A percentile compares a stretch with the other conserved stretches of the same genome.
These are phyloP conservation scores for Mastomys coucha DNA, from an alignment of 2,113 vertebrate species.

Conservation along the genomic window DNA sequence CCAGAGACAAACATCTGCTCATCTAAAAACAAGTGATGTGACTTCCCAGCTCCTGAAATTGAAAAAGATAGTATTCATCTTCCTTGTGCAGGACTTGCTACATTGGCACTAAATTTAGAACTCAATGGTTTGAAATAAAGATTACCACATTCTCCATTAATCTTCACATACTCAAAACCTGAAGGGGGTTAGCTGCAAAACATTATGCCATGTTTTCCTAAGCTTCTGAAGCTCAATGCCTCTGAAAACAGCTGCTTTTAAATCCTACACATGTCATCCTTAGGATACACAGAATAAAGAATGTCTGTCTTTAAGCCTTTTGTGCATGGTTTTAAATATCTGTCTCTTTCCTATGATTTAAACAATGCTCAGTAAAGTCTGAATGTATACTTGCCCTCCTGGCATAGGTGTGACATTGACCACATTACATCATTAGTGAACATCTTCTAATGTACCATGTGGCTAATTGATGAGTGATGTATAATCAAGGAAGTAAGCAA, in stretches of 20 bases:
- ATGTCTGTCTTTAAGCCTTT: neutral
- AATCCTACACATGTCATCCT: neutral
- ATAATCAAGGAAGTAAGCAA: neutral
- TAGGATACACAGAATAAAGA: constrained; percentile 31
- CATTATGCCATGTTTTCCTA: constrained; percentile 24
- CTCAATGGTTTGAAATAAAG: constrained; percentile 62
- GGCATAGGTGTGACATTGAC: neutral
- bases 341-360: neutral
- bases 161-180: constrained; percentile 7
- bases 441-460: neutral
- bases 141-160: constrained; percentile 14
- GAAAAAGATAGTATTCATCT: constrained; percentile 41
- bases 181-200: constrained; percentile 44
- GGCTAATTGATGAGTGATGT: neutral
- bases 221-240: neutral
- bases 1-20: constrained; percentile 69
- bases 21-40: constrained; percentile 53
- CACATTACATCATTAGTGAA: neutral
- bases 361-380: neutral
- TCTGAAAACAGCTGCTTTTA: constrained; percentile 1
- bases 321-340: neutral
- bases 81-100: constrained; percentile 40
- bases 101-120: constrained; percentile 59
- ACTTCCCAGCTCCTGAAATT: constrained; percentile 57
- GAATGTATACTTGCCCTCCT: neutral